Evolutionary conservation across 2,888 invertebrate species (phyloP).

Genomic region (Azorinus chamasolen): DNA sequence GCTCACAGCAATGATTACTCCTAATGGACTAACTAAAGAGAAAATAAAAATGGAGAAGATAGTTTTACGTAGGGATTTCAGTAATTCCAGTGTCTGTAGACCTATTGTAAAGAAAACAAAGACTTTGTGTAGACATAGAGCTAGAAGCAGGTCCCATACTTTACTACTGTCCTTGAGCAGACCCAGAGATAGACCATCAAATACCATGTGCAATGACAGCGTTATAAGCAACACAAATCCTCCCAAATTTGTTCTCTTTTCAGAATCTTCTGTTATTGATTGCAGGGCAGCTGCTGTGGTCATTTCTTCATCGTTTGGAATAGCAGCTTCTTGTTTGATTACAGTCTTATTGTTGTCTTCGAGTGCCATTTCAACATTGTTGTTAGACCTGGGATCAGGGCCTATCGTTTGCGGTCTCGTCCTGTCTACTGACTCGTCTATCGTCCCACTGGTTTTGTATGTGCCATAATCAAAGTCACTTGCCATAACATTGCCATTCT

Average conservation of each 20-base stretch:
- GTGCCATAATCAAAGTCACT: conserved; percentile 30
- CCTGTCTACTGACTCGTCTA: conserved; percentile 31
- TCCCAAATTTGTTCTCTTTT: conserved; percentile 66
- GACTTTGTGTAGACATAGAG: conserved; percentile 88
- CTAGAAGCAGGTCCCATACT: conserved; percentile 85
- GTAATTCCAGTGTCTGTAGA: conserved; percentile 17
- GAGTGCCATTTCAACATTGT: no score
- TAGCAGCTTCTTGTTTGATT: no score
- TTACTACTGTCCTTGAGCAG: conserved; percentile 83
- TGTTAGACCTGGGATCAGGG: neutral
- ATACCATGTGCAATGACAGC: conserved; percentile 88
- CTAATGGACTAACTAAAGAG: conserved; percentile 4
- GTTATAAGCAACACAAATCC: conserved; percentile 87
- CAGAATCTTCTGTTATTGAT: neutral
- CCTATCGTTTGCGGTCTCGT: conserved; percentile 16
- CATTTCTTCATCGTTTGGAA: neutral
- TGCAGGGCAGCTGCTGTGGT: conserved; percentile 6
- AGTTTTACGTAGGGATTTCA: conserved; percentile 19
- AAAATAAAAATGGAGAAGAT: neutral
- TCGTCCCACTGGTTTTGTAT: conserved; percentile 31
- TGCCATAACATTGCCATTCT: neutral
- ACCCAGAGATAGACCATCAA: conserved; percentile 88
- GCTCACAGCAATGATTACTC: conserved; percentile 10
- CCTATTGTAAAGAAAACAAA: conserved; percentile 86
- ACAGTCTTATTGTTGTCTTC: no score